Percentiles rank a stretch among this genome's conserved stretches.
Evolutionary conservation across 2,797 vertebrate genomes (phyloP).

Genomic region (Rhyacichthys aspro): DNA sequence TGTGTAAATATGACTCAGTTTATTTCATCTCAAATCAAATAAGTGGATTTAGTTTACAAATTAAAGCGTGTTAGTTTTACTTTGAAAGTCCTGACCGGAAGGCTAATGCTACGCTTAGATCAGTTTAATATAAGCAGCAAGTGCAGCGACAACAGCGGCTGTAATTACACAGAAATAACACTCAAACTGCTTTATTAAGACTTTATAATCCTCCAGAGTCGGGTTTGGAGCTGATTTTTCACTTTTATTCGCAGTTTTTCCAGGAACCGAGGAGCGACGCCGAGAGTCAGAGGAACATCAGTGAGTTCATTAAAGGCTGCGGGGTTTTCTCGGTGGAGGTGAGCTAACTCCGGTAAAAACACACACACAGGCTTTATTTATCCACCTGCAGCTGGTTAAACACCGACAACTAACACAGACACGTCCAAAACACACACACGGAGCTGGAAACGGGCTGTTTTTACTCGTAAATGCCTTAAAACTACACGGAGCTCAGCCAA

Average conservation of each 20-base stretch:
- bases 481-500: no score
- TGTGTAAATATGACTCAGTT: no score
- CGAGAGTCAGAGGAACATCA: conserved; percentile 91
- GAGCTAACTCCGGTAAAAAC: conserved; percentile 66
- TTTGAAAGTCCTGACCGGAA: conserved; percentile 50
- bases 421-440: no score
- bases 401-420: no score
- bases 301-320: conserved; percentile 91
- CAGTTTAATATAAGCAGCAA: conserved; percentile 33
- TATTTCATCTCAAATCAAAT: no score
- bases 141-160: conserved; percentile 21
- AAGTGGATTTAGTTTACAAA: not conserved
- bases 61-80: conserved; percentile 11
- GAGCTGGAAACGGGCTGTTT: no score
- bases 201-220: fast-evolving
- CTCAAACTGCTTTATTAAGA: fast-evolving
- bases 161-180: conserved; percentile 15
- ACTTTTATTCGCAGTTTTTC: conserved; percentile 81
- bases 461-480: no score
- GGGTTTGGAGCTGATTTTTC: not conserved
- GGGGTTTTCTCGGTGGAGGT: conserved; percentile 90
- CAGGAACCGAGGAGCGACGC: conserved; percentile 89
- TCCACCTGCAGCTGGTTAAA: not conserved
- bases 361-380: no score
- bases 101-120: fast-evolving